Conservation (phyloP, 2,888 invertebrate species). For the Drosophila melanosoma region DNA sequence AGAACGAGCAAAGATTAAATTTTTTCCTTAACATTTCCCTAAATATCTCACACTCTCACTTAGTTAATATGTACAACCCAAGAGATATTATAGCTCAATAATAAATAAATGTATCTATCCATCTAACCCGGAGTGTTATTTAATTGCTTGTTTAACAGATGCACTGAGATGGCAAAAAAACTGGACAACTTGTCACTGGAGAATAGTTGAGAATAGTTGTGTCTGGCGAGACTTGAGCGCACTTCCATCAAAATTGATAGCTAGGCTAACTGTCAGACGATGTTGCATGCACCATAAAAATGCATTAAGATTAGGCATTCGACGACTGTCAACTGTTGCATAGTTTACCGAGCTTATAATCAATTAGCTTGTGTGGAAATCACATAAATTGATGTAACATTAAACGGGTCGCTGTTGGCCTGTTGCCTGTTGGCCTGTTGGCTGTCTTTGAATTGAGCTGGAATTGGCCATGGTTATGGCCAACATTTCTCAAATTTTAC, state of each 20-base stretch:
- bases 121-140: not conserved
- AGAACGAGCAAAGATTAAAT: not conserved
- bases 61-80: not conserved
- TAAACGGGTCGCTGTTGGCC: conserved; percentile 60
- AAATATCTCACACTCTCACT: not conserved
- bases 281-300: conserved; percentile 35
- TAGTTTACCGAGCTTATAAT: conserved; percentile 64
- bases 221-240: not conserved
- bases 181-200: not conserved
- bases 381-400: conserved; percentile 81
- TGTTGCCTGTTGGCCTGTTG: not conserved
- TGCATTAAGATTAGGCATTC: conserved; percentile 43
- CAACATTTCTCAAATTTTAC: conserved; percentile 75
- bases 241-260: conserved; percentile 2
- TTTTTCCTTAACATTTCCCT: not conserved
- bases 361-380: conserved; percentile 82
- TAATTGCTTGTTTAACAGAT: not conserved
- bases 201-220: not conserved
- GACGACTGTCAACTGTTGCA: conserved; percentile 33
- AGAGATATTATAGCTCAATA: not conserved
- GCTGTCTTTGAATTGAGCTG: conserved; percentile 1
- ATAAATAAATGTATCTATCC: too few species aligned
- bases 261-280: conserved; percentile 13
- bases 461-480: conserved; percentile 55
- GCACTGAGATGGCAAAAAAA: not conserved